A percentile compares a stretch with the other conserved stretches of the same genome.
Evolutionary conservation across 2,113 vertebrate species (phyloP).

Genomic region (Ardeotis arabs): DNA sequence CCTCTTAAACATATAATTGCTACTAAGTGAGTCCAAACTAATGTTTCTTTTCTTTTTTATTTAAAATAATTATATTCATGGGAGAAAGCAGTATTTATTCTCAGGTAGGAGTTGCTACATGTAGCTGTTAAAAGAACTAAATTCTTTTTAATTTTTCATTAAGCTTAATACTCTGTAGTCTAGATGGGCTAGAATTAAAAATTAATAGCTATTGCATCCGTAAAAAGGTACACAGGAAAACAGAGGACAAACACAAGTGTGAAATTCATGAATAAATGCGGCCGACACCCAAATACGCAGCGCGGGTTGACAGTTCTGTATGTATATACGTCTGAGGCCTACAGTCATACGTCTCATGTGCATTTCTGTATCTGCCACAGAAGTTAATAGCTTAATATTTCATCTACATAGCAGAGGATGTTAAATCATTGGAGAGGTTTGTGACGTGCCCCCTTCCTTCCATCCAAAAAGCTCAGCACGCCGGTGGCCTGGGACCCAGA

Average conservation of each 20-base stretch:
- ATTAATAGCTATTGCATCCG: slow-evolving; percentile 1
- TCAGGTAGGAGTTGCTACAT: background rate
- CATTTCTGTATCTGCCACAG: slow-evolving; percentile 61
- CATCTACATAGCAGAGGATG: slow-evolving; percentile 63
- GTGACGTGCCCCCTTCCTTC: slow-evolving; percentile 10
- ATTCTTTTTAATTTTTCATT: slow-evolving; percentile 62
- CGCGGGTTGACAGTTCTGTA: background rate
- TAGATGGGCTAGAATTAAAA: slow-evolving; percentile 42
- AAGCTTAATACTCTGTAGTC: slow-evolving; percentile 44
- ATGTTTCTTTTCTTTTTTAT: slow-evolving; percentile 72
- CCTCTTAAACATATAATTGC: slow-evolving; percentile 85
- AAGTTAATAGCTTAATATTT: slow-evolving; percentile 71
- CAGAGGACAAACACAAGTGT: background rate
- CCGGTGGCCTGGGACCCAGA: background rate
- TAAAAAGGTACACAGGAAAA: slow-evolving; percentile 25
- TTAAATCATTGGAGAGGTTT: slow-evolving; percentile 14
- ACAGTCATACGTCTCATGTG: slow-evolving; percentile 8
- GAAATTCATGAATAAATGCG: background rate
- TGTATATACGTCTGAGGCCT: background rate
- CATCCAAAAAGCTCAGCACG: slow-evolving; percentile 17
- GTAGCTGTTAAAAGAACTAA: slow-evolving; percentile 35
- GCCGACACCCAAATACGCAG: background rate
- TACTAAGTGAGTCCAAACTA: slow-evolving; percentile 86
- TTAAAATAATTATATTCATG: slow-evolving; percentile 72
- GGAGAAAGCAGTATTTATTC: slow-evolving; percentile 59